Base-by-base conservation (phyloP, 2,888 invertebrate genomes). In the Pseudoips prasinana region DNA sequence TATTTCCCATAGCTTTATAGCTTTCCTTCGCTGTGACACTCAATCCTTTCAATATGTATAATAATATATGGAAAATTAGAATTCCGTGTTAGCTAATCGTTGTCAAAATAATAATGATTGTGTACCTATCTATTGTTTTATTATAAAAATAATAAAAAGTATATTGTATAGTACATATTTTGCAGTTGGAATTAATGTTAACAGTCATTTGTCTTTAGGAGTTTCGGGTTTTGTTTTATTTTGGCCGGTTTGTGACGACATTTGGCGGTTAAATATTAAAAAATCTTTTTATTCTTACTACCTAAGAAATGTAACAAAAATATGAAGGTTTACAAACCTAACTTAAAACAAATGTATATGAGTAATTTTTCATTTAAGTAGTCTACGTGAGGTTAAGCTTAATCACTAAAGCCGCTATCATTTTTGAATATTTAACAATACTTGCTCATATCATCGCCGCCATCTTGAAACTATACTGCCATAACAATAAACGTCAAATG, bases 71-170 rank as follows among this genome's bases (percentile, higher is more conserved):
- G 58, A 67, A 65, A 69, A 58, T 65, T 71, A 71, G 68, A 20
- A 67, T 64, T 70, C 66, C 63, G 65, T 73, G 74, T 81, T 78
- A 75, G 70, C 65, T 71, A 53, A 69, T 72, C 71, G 68, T 75
- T 74, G 67, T 74, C 75, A 34, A 73, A 70, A 58, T 71, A 69
- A 60, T 68, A 62, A 55, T 64, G 50, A 68, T 63, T 61, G 62
- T 66, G 61, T 72, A 69, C 61, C 61, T 64, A 69, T 60, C 61
- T 64, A 64, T 68, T 73, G 72, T 73, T 79, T 77, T 66, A 56
- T 65, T 67, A 58, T 49, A 46, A 60, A 66, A 61, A 66, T 63
- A 62, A 64, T 66, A 59, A 59, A 58, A 64, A 64, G 40, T 59
- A 61, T 64, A 57, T 55, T 46, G 27, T 59, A 47, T 56, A 57